Conservation (phyloP, 2,797 vertebrate species). For the Morus bassanus region DNA sequence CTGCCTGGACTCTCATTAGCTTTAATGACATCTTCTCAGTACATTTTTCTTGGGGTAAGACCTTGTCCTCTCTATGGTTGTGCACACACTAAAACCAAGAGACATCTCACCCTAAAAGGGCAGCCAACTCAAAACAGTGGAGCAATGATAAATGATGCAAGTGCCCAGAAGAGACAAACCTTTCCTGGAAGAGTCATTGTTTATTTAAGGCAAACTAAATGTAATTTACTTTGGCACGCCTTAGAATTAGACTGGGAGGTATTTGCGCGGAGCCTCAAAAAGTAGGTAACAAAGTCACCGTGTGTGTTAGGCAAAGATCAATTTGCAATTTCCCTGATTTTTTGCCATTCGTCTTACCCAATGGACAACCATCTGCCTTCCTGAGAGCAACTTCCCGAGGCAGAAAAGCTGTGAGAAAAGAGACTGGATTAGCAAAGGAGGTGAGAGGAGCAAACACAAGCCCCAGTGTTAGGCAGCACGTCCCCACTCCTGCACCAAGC, state of each 20-base stretch:
- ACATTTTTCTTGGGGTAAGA: constrained; percentile 71
- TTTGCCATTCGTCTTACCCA: constrained; percentile 13
- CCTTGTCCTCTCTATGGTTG: constrained; percentile 59
- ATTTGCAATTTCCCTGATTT: constrained; percentile 54
- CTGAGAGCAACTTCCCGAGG: neutral
- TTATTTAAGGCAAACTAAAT: constrained; percentile 72
- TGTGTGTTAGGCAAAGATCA: constrained; percentile 44
- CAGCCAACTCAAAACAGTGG: constrained; percentile 60
- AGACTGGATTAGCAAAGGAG: neutral
- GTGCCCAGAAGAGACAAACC: constrained; percentile 70
- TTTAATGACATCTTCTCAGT: constrained; percentile 76
- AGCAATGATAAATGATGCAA: constrained; percentile 75
- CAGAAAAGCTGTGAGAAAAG: neutral
- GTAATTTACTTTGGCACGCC: constrained; percentile 57
- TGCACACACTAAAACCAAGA: constrained; percentile 62
- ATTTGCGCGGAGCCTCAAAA: constrained; percentile 39
- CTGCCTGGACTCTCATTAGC: constrained; percentile 75
- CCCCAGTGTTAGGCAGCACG: neutral
- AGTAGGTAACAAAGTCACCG: constrained; percentile 20
- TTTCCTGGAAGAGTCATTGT: constrained; percentile 74
- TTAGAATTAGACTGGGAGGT: constrained; percentile 47
- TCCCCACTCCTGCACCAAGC: neutral
- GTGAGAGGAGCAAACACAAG: constrained; percentile 10
- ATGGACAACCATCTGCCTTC: neutral
- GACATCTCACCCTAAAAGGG: constrained; percentile 73